phyloP scores from a whole-genome alignment of 1,140 invertebrate species.

The Rhyzopertha dominica region DNA sequence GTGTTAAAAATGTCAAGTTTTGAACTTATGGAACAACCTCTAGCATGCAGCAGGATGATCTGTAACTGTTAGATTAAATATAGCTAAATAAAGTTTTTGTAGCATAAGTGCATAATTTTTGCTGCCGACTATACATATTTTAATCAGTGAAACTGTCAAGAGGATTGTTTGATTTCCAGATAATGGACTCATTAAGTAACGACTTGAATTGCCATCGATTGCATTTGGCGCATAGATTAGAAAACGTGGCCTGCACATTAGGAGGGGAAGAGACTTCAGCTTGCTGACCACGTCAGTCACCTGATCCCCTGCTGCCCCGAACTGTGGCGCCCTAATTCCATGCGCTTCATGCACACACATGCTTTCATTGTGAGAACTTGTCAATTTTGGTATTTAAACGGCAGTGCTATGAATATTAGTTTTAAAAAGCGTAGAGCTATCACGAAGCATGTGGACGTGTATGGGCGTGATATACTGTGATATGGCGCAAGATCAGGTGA shows the following conservation, averaged over 20 bases:
- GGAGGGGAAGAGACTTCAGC: conserved; percentile 66
- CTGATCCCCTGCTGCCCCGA: conserved; percentile 47
- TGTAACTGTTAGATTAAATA: too few species aligned
- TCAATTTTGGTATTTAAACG: conserved; percentile 5
- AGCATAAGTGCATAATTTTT: too few species aligned
- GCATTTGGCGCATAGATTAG: conserved; percentile 82
- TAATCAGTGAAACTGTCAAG: too few species aligned
- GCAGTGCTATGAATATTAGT: neutral
- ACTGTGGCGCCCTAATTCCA: conserved; percentile 39
- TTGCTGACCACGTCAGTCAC: conserved; percentile 52
- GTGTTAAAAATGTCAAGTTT: too few species aligned
- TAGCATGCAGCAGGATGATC: too few species aligned
- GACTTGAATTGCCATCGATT: conserved; percentile 79
- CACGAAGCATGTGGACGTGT: conserved; percentile 30
- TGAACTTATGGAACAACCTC: too few species aligned
- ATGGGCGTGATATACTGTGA: conserved; percentile 44
- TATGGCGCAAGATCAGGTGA: conserved; percentile 47
- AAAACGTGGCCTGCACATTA: conserved; percentile 84
- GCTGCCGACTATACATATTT: too few species aligned
- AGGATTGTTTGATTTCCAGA: too few species aligned
- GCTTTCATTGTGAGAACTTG: conserved; percentile 11
- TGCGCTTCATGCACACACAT: conserved; percentile 34
- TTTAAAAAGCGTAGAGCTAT: conserved; percentile 2
- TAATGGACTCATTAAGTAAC: conserved; percentile 74
- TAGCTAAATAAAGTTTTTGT: too few species aligned